These are phyloP conservation scores for Hemiscyllium ocellatum DNA, from an alignment of 2,113 vertebrate species.

Conservation along the genomic window DNA sequence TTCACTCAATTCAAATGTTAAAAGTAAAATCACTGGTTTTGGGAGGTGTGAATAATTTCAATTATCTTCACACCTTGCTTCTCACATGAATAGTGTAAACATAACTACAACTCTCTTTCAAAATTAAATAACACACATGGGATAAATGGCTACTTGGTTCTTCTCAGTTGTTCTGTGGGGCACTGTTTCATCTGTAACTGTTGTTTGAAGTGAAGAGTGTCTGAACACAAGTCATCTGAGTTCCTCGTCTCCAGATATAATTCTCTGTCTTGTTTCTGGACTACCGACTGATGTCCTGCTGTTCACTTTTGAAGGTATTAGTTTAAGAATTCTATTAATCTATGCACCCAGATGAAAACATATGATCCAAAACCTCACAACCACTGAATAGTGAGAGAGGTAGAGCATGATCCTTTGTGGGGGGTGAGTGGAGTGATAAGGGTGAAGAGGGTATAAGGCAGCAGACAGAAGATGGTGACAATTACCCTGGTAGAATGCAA, in stretches of 20 bases:
- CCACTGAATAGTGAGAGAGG: no score
- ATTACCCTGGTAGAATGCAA: no score
- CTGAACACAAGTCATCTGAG: background rate
- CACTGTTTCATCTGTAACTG: background rate
- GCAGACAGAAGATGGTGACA: no score
- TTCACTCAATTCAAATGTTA: background rate
- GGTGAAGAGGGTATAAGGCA: no score
- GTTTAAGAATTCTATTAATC: background rate
- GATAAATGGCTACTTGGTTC: background rate
- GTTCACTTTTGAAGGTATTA: background rate
- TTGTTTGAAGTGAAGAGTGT: conserved; percentile 20
- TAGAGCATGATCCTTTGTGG: background rate
- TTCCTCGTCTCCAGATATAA: background rate
- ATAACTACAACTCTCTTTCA: background rate
- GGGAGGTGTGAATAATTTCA: background rate
- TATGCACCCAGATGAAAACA: background rate
- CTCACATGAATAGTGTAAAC: background rate
- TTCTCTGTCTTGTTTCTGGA: background rate
- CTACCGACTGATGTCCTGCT: background rate
- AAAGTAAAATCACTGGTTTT: background rate
- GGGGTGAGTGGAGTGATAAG: background rate
- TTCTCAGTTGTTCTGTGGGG: conserved; percentile 1
- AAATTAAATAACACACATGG: background rate
- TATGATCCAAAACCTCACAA: background rate
- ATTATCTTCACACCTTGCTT: background rate